Base-by-base conservation (phyloP, 2,797 vertebrate genomes). In the Gymnothorax reevesii region DNA sequence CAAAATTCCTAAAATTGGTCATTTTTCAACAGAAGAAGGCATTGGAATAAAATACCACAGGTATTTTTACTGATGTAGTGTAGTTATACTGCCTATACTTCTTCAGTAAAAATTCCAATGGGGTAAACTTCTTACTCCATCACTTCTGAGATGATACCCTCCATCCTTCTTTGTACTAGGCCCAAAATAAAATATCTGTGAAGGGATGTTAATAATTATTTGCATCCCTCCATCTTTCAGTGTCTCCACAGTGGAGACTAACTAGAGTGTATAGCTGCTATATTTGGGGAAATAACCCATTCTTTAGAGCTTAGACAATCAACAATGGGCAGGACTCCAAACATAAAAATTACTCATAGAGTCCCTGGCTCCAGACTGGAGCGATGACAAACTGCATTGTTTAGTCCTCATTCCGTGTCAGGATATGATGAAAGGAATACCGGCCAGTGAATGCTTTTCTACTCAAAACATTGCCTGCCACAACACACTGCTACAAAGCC, bases 281-380 rank as follows among this genome's bases (percentile, higher is more conserved):
- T 55, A n/a, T 85, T 73, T 85, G 84, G 66, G 64, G n/a, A 57
- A 27, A 9, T 15, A 85, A 69, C 83, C 66, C 27, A 13, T 73
- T 25, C 52, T 75, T 25, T n/a, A 64, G 49, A 57, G 66, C 69
- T 85, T 85, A 25, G 84, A 69, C 55, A 85, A 75, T n/a, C 66
- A 73, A 85, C n/a, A 49, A 59, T 9, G 25, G 49, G 27, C 22
- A n/a, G 12, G 52, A 62, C 55, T 62, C 15, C 83, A 66, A 64
- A 49, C 20, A 84, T 12, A 73, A 80, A 80, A 22, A 77, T 17
- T 15, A 54, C 52, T n/a, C 20, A 55, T 55, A 20, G 77, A 80
- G 52, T 20, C 77, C 13, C 77, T 80, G 52, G 77, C 77, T 80
- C 77, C 49, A 54, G 22, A 80, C 49, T 52, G 0, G 52, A 55